Base-by-base conservation (phyloP, 2,888 invertebrate species). In the Timema podura region DNA sequence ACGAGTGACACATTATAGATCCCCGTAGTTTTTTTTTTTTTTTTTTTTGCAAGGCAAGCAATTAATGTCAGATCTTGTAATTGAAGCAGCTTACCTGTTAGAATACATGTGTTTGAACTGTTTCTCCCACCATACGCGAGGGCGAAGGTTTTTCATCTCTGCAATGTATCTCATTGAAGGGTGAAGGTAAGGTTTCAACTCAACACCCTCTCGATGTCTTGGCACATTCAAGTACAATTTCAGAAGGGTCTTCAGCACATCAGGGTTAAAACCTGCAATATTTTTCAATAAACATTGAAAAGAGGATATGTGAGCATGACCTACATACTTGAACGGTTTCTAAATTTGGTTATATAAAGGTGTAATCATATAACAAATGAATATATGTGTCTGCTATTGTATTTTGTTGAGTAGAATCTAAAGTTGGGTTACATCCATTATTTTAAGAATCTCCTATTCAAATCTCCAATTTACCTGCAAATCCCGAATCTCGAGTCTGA, bases 181-280 rank as follows among this genome's bases (percentile, higher is more conserved):
- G 47, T 86, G 85, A 68, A 95, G 83, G 81, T 90, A 92, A 0
- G 95, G 95, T 72, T 88, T 89, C 83, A 94, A 82, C 68, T 90
- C 84, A 6, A 86, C 79, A 59, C 85, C 83, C 5, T 85, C 82
- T 68, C 89, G 82, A 74, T 86, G 81, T 76, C 84, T 82, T 0
- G 94, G 92, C 9, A 79, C 78, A 80, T 92, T 92, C 8, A 87
- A 79, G 76, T 96, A 93, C 76, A 91, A 89, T 74, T 89, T 88
- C 0, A 96, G 78, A 45, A 97, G 80, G 76, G 85, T 83, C 78
- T 87, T 89, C 47, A 96, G 79, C 0, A 92, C 90, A 68, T 90
- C 87, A 67, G 92, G 91, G 81, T 96, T 95, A 61, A 96, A 86
- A 5, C 92, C 94, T 76, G 68, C 1, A 70, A 73, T n/a, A 16